Evolutionary conservation across 2,797 vertebrate genomes (phyloP).

Genomic region (Chromobotia macracanthus): DNA sequence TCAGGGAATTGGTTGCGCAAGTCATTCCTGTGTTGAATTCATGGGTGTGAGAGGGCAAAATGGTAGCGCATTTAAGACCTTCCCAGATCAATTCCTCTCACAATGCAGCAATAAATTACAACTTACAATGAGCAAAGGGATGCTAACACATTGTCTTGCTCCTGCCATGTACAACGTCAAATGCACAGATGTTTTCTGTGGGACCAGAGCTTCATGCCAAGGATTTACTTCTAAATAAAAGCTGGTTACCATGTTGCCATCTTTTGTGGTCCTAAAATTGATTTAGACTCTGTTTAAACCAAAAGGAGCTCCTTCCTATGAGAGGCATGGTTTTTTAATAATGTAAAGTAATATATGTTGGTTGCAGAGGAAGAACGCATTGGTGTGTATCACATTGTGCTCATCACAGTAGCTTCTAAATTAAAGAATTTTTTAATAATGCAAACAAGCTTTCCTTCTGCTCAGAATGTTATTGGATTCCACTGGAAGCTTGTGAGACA

Average conservation of each 20-base stretch:
- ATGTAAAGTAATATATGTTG: slow-evolving; percentile 9
- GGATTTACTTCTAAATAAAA: slow-evolving; percentile 8
- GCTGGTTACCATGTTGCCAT: background rate
- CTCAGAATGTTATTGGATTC: slow-evolving; percentile 39
- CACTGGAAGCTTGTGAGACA: slow-evolving; percentile 22
- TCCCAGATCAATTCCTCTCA: slow-evolving; percentile 45
- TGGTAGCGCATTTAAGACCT: slow-evolving; percentile 18
- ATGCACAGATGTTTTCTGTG: slow-evolving; percentile 24
- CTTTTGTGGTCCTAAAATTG: slow-evolving; percentile 23
- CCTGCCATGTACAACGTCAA: slow-evolving; percentile 4
- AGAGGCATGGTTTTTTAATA: slow-evolving; percentile 18
- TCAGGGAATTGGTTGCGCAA: slow-evolving; percentile 28
- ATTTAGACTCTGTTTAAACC: slow-evolving; percentile 22
- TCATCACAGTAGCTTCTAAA: slow-evolving; percentile 35
- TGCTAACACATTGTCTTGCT: slow-evolving; percentile 22
- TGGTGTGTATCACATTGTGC: slow-evolving; percentile 25
- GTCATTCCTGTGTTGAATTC: slow-evolving; percentile 19
- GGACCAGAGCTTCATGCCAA: background rate
- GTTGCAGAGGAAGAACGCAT: slow-evolving; percentile 9
- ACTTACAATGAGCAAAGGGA: slow-evolving; percentile 34
- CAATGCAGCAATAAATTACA: slow-evolving; percentile 44
- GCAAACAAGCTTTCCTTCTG: slow-evolving; percentile 30
- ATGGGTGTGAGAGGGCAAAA: slow-evolving; percentile 28
- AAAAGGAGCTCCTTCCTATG: background rate
- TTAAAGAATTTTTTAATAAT: slow-evolving; percentile 47